Conservation (phyloP, 2,888 invertebrate genomes). For the Nemoura dubitans region DNA sequence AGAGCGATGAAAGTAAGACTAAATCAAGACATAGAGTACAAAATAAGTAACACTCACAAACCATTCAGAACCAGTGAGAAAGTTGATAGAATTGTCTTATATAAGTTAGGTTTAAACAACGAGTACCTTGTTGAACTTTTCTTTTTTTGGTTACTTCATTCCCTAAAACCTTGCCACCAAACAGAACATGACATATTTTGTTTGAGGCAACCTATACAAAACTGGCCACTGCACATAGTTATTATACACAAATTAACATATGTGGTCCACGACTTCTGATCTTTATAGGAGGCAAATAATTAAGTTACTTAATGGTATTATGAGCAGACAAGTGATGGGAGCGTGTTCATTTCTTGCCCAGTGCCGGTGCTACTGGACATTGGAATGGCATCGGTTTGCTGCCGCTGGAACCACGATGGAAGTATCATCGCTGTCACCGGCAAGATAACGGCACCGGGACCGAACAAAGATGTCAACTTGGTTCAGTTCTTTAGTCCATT, state of each 20-base stretch:
- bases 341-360: conserved; percentile 57
- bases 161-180: too few relatives aligned
- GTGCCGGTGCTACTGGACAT: conserved; percentile 86
- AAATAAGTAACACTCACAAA: background rate
- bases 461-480: conserved; percentile 76
- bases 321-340: background rate
- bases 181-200: too few relatives aligned
- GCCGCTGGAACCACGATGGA: conserved; percentile 94
- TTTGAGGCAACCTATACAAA: too few relatives aligned
- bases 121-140: too few relatives aligned
- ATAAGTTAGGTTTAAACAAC: too few relatives aligned
- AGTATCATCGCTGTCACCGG: conserved; percentile 90
- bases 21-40: background rate
- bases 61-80: background rate
- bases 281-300: too few relatives aligned
- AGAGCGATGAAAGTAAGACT: conserved; percentile 69
- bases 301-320: too few relatives aligned
- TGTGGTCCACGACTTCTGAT: too few relatives aligned
- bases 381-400: conserved; percentile 80
- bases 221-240: too few relatives aligned
- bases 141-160: too few relatives aligned
- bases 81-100: too few relatives aligned
- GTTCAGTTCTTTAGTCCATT: conserved; percentile 90
- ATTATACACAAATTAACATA: too few relatives aligned
- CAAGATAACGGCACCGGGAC: conserved; percentile 64